These are phyloP conservation scores for Ochropleura leucogaster DNA, from an alignment of 2,888 invertebrate genomes.

Conservation along the genomic window DNA sequence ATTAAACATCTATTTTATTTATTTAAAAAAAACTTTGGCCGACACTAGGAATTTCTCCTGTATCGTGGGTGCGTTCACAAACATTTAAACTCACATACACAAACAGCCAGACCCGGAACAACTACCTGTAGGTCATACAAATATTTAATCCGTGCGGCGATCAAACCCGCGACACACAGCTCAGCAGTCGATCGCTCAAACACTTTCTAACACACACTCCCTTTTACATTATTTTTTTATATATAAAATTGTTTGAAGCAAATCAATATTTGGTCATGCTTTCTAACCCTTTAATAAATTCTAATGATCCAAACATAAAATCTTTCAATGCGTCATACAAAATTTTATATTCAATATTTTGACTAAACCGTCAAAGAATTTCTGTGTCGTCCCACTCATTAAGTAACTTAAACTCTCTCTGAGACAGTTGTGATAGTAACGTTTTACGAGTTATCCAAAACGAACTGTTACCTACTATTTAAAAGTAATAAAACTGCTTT, in stretches of 20 bases:
- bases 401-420: conserved; percentile 65
- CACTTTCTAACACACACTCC: too few species aligned
- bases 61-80: too few species aligned
- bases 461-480: conserved; percentile 85
- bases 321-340: conserved; percentile 63
- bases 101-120: too few species aligned
- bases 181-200: background rate
- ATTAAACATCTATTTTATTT: background rate
- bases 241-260: conserved; percentile 14
- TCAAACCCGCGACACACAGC: too few species aligned
- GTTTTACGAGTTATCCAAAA: conserved; percentile 79
- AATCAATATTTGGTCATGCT: conserved; percentile 26
- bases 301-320: conserved; percentile 44
- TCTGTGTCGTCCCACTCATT: conserved; percentile 66
- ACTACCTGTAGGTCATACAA: too few species aligned
- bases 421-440: conserved; percentile 72
- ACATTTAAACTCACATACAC: too few species aligned
- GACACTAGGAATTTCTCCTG: too few species aligned
- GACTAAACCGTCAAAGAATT: conserved; percentile 61
- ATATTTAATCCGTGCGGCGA: too few species aligned
- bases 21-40: too few species aligned
- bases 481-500: conserved; percentile 86
- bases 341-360: conserved; percentile 65
- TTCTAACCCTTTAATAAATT: conserved; percentile 16
- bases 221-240: conserved; percentile 1